Evolutionary conservation across 2,888 invertebrate species (phyloP).

Genomic region (Willowsia nigromaculata): DNA sequence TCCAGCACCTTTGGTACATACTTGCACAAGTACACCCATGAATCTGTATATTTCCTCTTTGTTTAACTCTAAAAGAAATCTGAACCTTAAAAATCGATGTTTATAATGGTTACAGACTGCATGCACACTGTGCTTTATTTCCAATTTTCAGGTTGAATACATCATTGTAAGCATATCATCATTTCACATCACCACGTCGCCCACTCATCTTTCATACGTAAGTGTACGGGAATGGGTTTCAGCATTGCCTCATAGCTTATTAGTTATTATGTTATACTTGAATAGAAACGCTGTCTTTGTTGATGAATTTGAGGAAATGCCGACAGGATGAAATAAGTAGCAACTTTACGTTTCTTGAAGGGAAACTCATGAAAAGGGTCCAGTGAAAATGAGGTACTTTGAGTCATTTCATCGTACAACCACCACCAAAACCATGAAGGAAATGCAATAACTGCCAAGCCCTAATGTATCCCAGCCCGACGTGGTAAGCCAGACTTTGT

Average conservation of each 20-base stretch:
- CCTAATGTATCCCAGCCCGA: not conserved
- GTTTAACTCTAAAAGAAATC: not conserved
- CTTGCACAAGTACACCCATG: not conserved
- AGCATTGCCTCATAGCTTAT: not conserved
- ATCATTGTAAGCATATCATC: not conserved
- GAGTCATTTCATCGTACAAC: not conserved
- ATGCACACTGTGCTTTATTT: not conserved
- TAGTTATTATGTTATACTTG: not conserved
- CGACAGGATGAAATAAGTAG: slow-evolving; percentile 19
- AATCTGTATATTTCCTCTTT: not conserved
- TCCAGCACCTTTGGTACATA: not conserved
- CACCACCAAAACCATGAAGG: not conserved
- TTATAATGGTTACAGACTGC: not conserved
- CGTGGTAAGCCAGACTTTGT: not conserved
- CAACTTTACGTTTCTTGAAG: not conserved
- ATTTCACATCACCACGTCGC: not conserved
- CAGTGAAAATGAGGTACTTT: slow-evolving; percentile 6
- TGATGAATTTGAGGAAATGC: slow-evolving; percentile 20
- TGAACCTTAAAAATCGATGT: not conserved
- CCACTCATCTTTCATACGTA: not conserved
- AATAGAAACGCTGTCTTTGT: slow-evolving; percentile 7
- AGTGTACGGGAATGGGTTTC: not conserved
- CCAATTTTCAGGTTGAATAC: slow-evolving; percentile 46
- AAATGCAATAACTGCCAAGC: not conserved
- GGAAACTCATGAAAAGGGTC: slow-evolving; percentile 5